These are phyloP conservation scores for Poeciliopsis paucimaculata DNA, from an alignment of 2,797 vertebrate species.

Conservation along the genomic window DNA sequence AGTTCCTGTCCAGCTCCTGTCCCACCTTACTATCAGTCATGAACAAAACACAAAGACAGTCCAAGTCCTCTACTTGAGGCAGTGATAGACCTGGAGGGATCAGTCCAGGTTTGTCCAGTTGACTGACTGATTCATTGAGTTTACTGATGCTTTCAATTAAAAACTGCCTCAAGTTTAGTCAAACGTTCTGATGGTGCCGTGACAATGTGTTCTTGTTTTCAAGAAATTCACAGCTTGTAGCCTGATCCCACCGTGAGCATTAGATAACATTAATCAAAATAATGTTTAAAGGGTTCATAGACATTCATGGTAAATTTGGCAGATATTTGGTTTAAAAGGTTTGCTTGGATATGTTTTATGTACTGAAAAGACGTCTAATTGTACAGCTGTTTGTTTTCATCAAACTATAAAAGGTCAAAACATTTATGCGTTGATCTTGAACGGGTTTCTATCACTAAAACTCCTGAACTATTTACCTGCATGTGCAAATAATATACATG, in stretches of 20 bases:
- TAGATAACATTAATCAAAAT: not conserved
- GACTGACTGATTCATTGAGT: too few species aligned
- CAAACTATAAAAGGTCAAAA: not conserved
- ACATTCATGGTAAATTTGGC: not conserved
- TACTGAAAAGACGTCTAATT: not conserved
- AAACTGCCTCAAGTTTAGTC: too few species aligned
- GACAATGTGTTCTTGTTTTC: too few species aligned
- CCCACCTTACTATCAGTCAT: not conserved
- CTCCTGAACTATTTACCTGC: not conserved
- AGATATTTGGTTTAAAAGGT: not conserved
- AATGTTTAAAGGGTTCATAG: not conserved
- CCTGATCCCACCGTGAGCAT: not conserved
- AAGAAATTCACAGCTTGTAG: not conserved
- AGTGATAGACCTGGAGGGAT: not conserved
- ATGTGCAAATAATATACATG: not conserved
- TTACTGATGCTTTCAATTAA: too few species aligned
- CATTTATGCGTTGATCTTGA: not conserved
- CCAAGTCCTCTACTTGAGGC: not conserved
- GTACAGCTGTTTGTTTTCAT: not conserved
- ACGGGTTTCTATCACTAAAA: not conserved
- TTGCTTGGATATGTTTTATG: too few species aligned
- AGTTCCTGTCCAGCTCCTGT: not conserved
- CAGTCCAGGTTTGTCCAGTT: not conserved
- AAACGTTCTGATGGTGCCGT: too few species aligned
- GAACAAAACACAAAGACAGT: too few species aligned